A percentile compares a stretch with the other conserved stretches of the same genome.
Evolutionary conservation across 2,888 invertebrate species (phyloP).

Genomic region (Chymomyza amoena): DNA sequence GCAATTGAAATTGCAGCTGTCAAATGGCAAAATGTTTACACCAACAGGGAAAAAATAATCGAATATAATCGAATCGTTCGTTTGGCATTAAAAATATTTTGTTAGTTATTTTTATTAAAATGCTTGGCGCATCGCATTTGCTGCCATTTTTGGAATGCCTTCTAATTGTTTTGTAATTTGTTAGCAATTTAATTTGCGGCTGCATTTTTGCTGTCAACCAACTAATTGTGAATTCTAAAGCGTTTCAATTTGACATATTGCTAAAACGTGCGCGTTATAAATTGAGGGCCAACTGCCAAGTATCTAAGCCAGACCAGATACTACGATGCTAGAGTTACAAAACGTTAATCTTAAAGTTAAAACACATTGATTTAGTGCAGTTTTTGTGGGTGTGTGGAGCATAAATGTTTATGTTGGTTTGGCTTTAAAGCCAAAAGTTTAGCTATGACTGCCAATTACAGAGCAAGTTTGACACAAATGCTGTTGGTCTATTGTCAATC

Average conservation of each 20-base stretch:
- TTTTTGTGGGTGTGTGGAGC: constrained; percentile 33
- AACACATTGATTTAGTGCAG: constrained; percentile 60
- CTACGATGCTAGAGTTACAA: not conserved
- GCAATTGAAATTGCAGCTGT: constrained; percentile 50
- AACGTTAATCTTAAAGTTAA: constrained; percentile 56
- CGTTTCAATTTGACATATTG: constrained; percentile 65
- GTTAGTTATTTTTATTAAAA: constrained; percentile 30
- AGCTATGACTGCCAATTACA: not conserved
- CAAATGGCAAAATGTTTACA: constrained; percentile 56
- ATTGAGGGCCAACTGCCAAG: constrained; percentile 39
- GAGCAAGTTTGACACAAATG: not conserved
- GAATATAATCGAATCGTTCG: not conserved
- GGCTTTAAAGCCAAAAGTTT: constrained; percentile 14
- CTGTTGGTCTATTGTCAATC: not conserved
- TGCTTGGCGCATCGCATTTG: constrained; percentile 54
- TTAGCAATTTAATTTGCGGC: constrained; percentile 67
- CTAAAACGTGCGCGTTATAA: constrained; percentile 65
- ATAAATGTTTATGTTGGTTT: constrained; percentile 42
- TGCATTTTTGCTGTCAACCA: constrained; percentile 39
- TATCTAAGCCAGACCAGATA: constrained; percentile 44
- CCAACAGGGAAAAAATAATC: constrained; percentile 37
- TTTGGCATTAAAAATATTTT: constrained; percentile 18
- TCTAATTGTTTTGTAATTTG: constrained; percentile 72
- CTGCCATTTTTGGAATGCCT: constrained; percentile 62
- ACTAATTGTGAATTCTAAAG: constrained; percentile 59